phyloP scores from a whole-genome alignment of 2,888 invertebrate species.

The Oscheius onirici region DNA sequence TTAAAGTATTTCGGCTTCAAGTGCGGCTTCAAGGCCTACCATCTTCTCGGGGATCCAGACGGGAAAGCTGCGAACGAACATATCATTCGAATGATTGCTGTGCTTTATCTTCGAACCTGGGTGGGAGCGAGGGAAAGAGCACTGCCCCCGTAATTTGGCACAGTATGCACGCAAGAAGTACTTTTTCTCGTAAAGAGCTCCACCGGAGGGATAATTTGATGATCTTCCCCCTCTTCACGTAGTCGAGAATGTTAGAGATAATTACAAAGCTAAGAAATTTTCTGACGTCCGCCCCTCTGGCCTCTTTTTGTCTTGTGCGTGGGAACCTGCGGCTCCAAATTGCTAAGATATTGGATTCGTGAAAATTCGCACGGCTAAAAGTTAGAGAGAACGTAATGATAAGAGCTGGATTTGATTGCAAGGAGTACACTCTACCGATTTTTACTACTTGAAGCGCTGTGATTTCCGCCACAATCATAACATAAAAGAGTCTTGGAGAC shows the following conservation, averaged over 20 bases:
- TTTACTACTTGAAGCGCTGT: too few species aligned
- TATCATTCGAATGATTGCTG: too few species aligned
- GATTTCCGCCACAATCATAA: too few species aligned
- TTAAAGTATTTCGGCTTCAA: background rate
- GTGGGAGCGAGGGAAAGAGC: too few species aligned
- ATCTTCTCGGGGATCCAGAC: slow-evolving; percentile 11
- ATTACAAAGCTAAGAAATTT: slow-evolving; percentile 5
- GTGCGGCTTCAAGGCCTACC: background rate
- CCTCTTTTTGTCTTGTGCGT: slow-evolving; percentile 1
- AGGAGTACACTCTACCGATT: too few species aligned
- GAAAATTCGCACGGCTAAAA: background rate
- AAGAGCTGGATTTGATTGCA: too few species aligned
- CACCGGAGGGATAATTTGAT: too few species aligned
- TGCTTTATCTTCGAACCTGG: too few species aligned
- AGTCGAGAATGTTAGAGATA: background rate
- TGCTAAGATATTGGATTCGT: background rate
- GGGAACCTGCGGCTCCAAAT: slow-evolving; percentile 5
- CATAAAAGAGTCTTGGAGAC: too few species aligned
- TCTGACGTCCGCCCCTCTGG: slow-evolving; percentile 8
- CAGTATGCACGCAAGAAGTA: background rate
- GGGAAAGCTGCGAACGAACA: background rate
- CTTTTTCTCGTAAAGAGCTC: background rate
- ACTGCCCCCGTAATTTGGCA: too few species aligned
- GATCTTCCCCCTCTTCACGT: too few species aligned
- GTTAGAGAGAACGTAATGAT: too few species aligned